phyloP scores from a whole-genome alignment of 92 coral and sea anemone genomes.

The Chrysogorgia sp. region DNA sequence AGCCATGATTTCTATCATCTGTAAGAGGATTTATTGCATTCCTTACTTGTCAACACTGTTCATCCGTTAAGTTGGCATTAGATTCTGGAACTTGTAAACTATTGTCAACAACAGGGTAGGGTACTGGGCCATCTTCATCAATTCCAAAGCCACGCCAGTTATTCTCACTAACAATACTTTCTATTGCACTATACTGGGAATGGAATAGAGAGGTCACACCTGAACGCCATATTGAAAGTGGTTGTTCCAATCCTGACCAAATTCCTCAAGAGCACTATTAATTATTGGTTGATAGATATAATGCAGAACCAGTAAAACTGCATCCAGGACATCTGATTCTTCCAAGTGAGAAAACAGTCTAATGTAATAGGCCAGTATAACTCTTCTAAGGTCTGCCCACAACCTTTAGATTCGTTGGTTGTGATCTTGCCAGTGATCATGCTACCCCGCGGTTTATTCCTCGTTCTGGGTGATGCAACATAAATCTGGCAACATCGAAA shows the following conservation, averaged over 20 bases:
- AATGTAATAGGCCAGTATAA: conserved; percentile 18
- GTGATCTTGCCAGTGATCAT: conserved; percentile 34
- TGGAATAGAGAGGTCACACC: conserved; percentile 12
- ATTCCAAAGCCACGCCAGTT: conserved; percentile 27
- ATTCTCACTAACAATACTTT: conserved; percentile 13
- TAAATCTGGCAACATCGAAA: conserved; percentile 27
- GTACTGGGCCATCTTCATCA: conserved; percentile 35
- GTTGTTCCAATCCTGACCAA: conserved; percentile 23
- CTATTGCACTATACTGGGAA: conserved; percentile 20
- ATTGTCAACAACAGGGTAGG: not conserved
- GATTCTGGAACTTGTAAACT: conserved; percentile 10
- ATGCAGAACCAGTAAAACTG: conserved; percentile 59
- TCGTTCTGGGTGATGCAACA: conserved; percentile 33
- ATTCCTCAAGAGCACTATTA: conserved; percentile 64
- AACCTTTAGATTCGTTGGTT: conserved; percentile 33
- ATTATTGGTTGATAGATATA: conserved; percentile 67
- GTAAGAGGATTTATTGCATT: conserved; percentile 9
- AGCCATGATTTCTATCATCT: conserved; percentile 31
- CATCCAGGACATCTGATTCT: conserved; percentile 9
- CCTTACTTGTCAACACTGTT: conserved; percentile 2
- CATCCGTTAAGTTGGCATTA: too few species aligned
- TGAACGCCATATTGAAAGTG: conserved; percentile 35
- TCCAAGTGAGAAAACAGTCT: conserved; percentile 19
- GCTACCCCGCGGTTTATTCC: conserved; percentile 32
- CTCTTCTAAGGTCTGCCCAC: conserved; percentile 15